A percentile compares a stretch with the other conserved stretches of the same genome.
phyloP scores from a whole-genome alignment of 2,797 vertebrate species.

The Falco cherrug region DNA sequence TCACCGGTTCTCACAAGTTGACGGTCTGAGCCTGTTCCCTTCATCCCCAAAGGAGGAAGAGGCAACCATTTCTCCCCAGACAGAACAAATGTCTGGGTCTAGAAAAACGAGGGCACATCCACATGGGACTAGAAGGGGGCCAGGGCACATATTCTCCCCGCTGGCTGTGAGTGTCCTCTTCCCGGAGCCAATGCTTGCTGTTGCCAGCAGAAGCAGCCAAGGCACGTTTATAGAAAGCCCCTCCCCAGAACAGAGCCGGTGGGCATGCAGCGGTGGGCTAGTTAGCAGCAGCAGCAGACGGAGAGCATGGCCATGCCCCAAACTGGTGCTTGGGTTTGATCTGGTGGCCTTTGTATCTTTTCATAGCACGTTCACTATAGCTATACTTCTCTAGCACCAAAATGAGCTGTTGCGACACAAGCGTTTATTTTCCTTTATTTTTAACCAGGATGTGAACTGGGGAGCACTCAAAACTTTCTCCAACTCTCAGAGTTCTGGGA shows the following conservation, averaged over 20 bases:
- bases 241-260: neutral
- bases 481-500: neutral
- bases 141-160: neutral
- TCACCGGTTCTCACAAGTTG: neutral
- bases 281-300: accelerated
- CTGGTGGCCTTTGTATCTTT: accelerated
- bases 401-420: accelerated
- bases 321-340: no score
- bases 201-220: neutral
- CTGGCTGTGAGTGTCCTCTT: neutral
- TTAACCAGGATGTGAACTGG: neutral
- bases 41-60: neutral
- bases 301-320: accelerated
- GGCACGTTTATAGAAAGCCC: neutral
- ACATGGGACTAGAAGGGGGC: neutral
- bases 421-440: accelerated
- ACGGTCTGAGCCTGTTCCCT: neutral
- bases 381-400: neutral
- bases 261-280: accelerated
- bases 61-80: neutral
- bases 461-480: neutral
- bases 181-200: neutral
- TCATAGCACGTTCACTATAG: accelerated
- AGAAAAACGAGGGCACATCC: neutral
- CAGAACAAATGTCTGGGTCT: neutral